phyloP scores from a whole-genome alignment of 1,140 invertebrate species.

The Drosophila suzukii region DNA sequence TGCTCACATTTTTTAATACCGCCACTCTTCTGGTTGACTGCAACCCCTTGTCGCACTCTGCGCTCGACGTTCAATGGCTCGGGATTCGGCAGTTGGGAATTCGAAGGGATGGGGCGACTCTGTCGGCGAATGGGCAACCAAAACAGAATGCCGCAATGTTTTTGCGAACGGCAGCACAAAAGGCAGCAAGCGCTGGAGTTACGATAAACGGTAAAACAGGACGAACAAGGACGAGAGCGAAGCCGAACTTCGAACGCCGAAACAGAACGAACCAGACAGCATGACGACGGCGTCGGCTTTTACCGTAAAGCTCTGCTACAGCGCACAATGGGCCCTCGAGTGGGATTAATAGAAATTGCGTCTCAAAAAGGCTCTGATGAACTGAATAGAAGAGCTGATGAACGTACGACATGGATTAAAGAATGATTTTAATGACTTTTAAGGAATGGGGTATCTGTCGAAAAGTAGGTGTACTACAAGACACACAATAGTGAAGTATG shows the following conservation, averaged over 20 bases:
- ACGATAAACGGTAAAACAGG: conserved; percentile 52
- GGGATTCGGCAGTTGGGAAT: conserved; percentile 18
- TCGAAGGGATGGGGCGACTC: conserved; percentile 4
- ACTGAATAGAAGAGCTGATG: not conserved
- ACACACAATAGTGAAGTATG: too few relatives aligned
- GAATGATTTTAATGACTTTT: too few relatives aligned
- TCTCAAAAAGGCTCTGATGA: not conserved
- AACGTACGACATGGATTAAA: too few relatives aligned
- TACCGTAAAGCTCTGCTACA: conserved; percentile 34
- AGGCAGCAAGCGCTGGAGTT: conserved; percentile 35
- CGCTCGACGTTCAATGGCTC: conserved; percentile 22
- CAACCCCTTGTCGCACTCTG: conserved; percentile 22
- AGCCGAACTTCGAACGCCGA: not conserved
- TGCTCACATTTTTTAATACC: conserved; percentile 5
- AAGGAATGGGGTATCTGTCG: not conserved
- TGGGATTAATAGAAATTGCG: not conserved
- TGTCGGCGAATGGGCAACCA: conserved; percentile 60
- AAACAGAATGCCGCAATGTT: conserved; percentile 78
- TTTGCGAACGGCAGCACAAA: conserved; percentile 64
- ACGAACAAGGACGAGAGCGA: conserved; percentile 9
- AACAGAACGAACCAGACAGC: conserved; percentile 23
- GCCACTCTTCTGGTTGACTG: conserved; percentile 18
- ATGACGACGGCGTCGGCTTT: conserved; percentile 27
- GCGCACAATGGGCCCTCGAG: conserved; percentile 23
- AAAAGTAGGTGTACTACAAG: too few relatives aligned